Evolutionary conservation across 2,888 invertebrate species (phyloP).

Genomic region (Pherbina coryleti): DNA sequence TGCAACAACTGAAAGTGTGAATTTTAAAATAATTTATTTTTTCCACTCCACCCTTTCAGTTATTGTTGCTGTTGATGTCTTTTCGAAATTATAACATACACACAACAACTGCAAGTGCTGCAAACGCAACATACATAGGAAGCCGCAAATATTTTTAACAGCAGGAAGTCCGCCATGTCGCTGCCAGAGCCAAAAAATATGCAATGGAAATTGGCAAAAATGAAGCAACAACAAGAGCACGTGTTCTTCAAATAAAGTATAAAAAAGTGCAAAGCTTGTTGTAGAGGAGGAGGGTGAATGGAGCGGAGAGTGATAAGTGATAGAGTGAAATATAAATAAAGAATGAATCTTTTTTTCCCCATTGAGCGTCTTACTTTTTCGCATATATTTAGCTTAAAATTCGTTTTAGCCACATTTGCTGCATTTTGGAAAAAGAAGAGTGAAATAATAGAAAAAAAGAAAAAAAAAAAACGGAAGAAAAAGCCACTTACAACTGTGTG

Average conservation of each 20-base stretch:
- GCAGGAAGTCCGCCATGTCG: constrained; percentile 22
- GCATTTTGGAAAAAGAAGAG: too few relatives aligned
- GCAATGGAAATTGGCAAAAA: constrained; percentile 8
- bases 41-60: too few relatives aligned
- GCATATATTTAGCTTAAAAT: too few relatives aligned
- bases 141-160: constrained; percentile 23
- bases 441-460: too few relatives aligned
- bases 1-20: neutral
- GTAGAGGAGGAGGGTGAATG: neutral
- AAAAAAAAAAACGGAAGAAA: too few relatives aligned
- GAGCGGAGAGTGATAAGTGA: neutral
- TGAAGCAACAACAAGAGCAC: neutral
- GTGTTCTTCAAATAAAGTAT: neutral
- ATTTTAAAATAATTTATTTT: neutral
- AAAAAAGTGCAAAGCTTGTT: neutral
- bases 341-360: neutral
- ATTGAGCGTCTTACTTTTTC: neutral
- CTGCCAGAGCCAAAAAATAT: constrained; percentile 1
- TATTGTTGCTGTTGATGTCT: neutral
- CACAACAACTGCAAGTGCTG: neutral
- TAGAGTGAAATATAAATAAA: constrained; percentile 3
- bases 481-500: neutral
- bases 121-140: constrained; percentile 4
- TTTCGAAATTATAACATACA: neutral
- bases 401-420: neutral